phyloP scores from a whole-genome alignment of 2,888 invertebrate species.

The Meiosimyza platycephala region DNA sequence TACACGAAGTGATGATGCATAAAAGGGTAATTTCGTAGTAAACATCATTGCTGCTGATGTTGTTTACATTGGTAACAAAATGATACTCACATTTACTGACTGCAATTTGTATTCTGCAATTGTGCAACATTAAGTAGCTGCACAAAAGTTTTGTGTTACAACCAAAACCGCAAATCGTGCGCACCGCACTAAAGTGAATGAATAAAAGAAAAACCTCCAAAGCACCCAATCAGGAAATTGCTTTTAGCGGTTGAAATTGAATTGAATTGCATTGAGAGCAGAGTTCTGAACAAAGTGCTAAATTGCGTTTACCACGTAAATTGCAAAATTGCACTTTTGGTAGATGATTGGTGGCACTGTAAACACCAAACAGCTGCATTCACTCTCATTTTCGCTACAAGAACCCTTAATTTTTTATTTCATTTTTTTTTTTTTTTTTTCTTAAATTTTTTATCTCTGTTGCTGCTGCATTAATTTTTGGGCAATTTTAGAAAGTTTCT shows the following conservation, averaged over 20 bases:
- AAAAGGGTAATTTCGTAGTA: constrained; percentile 16
- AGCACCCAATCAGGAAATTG: constrained; percentile 33
- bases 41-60: constrained; percentile 4
- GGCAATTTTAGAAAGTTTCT: constrained; percentile 19
- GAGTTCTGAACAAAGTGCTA: constrained; percentile 15
- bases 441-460: not conserved
- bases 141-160: too few species aligned
- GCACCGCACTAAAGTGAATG: not conserved
- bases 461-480: constrained; percentile 23
- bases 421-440: not conserved
- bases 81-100: not conserved
- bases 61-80: constrained; percentile 15
- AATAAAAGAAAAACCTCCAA: not conserved
- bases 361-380: constrained; percentile 4
- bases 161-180: constrained; percentile 11
- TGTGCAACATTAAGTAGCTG: not conserved
- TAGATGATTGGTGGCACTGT: too few species aligned
- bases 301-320: constrained; percentile 26
- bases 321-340: not conserved
- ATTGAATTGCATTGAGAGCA: not conserved
- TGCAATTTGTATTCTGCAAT: not conserved
- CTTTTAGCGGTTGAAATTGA: constrained; percentile 27
- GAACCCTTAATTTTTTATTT: not conserved
- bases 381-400: not conserved
- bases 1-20: constrained; percentile 35